Base-by-base conservation (phyloP, 2,888 invertebrate genomes). In the Drosophila longiperda region DNA sequence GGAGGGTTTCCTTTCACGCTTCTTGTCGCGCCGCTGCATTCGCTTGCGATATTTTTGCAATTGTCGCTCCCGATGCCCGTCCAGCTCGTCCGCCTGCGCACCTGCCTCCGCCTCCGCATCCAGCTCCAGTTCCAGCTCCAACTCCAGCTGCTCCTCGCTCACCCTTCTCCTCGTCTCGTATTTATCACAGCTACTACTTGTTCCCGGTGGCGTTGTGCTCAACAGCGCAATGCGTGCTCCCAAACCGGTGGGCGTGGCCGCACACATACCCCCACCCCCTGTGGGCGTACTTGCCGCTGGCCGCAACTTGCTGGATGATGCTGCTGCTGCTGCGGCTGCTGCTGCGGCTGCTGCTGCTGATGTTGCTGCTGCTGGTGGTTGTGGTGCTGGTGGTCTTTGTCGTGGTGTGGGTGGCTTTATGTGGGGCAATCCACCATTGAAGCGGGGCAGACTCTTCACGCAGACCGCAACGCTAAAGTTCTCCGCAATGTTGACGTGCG, bases 391-490 rank as follows among this genome's bases (percentile, higher is more conserved):
- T 7, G 53, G 53, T 11, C 11, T 3, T 9, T 17, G 34, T 6
- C 20, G 17, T 3, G 29, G 29, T 5, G 75, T 50, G 23, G 66
- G 11, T 4, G 83, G 63, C 29, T 87, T 83, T 38, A 93, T 93
- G 29, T 93, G 93, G 9, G 97, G 97, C 83, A 97, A 95, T 52
- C 95, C 95, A 38, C 95, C 95, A 73, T 96, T 95, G 83, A 96
- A 94, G 49, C 98, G 94, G 32, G 98, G 97, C 83, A 97, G 93
- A 92, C 95, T 95, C 92, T 95, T 94, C 63, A 96, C 93, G 36
- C 94, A 94, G 59, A 96, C 94, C 75, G 92, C 91, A 26, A 92
- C 86, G 74, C 91, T 90, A 60, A 91, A 91, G 79, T 89, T 92
- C 68, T 93, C 93, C 58, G 92, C 89, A 64, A 93, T 91, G 74